These are phyloP conservation scores for Pelusios castaneus DNA, from an alignment of 2,113 vertebrate species.

Conservation along the genomic window DNA sequence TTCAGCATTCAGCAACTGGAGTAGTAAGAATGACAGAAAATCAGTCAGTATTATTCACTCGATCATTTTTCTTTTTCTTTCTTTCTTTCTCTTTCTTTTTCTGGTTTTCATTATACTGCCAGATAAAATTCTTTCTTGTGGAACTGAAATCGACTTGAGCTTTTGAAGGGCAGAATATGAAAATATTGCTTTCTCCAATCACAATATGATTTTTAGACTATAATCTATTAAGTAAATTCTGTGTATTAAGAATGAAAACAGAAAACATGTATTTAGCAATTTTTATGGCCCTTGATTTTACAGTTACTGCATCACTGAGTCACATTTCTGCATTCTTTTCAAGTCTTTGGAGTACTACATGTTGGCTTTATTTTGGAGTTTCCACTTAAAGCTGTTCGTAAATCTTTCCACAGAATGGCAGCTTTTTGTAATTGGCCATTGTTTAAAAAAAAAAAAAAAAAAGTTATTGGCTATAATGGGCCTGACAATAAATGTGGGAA, in stretches of 20 bases:
- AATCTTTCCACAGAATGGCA: slow-evolving; percentile 70
- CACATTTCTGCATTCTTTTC: slow-evolving; percentile 54
- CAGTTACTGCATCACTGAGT: slow-evolving; percentile 54
- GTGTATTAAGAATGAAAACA: slow-evolving; percentile 35
- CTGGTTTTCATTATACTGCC: slow-evolving; percentile 47
- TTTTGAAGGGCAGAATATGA: slow-evolving; percentile 57
- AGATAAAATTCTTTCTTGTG: slow-evolving; percentile 64
- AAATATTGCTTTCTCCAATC: slow-evolving; percentile 76
- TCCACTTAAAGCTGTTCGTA: slow-evolving; percentile 61
- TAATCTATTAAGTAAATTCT: slow-evolving; percentile 23
- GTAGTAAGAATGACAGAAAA: slow-evolving; percentile 69
- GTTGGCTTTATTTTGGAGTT: slow-evolving; percentile 62
- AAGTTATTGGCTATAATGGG: background rate
- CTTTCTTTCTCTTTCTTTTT: background rate
- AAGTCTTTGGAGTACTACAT: slow-evolving; percentile 41
- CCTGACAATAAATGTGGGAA: slow-evolving; percentile 30
- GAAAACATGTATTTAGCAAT: slow-evolving; percentile 36
- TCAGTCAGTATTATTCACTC: slow-evolving; percentile 36
- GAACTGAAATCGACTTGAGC: slow-evolving; percentile 31
- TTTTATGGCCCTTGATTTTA: slow-evolving; percentile 56
- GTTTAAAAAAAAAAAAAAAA: no score
- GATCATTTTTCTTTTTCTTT: background rate
- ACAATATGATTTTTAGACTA: slow-evolving; percentile 62
- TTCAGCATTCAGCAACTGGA: slow-evolving; percentile 71
- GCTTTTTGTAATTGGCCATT: slow-evolving; percentile 34